phyloP scores from a whole-genome alignment of 2,113 vertebrate species.

The Hystrix brachyura region DNA sequence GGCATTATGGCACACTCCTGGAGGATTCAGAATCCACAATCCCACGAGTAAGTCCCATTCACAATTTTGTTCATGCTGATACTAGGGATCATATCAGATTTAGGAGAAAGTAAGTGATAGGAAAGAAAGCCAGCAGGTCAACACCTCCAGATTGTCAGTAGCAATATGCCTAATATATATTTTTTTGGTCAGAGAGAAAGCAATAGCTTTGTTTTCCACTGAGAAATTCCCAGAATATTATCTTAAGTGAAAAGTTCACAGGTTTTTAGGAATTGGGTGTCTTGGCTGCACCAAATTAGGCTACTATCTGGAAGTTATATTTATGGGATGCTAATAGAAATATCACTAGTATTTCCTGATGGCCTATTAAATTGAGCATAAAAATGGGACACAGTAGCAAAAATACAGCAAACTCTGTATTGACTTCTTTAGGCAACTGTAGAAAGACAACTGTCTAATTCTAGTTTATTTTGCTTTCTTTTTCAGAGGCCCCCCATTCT shows the following conservation, averaged over 20 bases:
- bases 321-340: constrained; percentile 8
- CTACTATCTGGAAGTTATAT: neutral
- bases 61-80: constrained; percentile 60
- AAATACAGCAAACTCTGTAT: constrained; percentile 17
- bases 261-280: constrained; percentile 45
- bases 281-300: neutral
- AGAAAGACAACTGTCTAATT: constrained; percentile 10
- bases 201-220: constrained; percentile 34
- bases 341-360: neutral
- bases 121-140: constrained; percentile 42
- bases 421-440: neutral
- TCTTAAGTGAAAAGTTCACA: neutral
- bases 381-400: neutral
- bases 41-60: constrained; percentile 64
- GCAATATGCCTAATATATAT: neutral
- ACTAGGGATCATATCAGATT: constrained; percentile 52
- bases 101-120: constrained; percentile 53
- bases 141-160: neutral
- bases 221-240: constrained; percentile 51
- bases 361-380: neutral
- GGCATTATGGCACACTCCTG: constrained; percentile 63
- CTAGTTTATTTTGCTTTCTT: neutral
- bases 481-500: neutral
- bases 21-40: constrained; percentile 60
- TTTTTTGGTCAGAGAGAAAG: neutral